Evolutionary conservation across 2,888 invertebrate genomes (phyloP).

Genomic region (Cerceris rybyensis): DNA sequence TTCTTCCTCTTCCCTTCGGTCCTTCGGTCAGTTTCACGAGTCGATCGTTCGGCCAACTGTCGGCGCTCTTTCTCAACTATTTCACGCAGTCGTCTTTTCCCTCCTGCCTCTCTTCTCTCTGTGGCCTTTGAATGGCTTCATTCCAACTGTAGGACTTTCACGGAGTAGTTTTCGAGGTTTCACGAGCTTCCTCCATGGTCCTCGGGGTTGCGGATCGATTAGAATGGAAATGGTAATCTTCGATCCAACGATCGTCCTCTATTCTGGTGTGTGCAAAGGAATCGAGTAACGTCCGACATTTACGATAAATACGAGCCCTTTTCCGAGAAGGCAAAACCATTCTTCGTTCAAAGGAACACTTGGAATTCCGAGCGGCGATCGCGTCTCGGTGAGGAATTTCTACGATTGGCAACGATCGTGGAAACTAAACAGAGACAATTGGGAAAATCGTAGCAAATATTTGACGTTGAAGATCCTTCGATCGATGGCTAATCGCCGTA

Average conservation of each 20-base stretch:
- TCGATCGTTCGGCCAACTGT: constrained; percentile 2
- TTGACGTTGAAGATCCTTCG: too few species aligned
- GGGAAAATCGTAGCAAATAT: too few species aligned
- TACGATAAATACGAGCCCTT: too few species aligned
- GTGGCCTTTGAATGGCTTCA: constrained; percentile 4
- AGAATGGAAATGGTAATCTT: neutral
- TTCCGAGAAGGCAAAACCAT: too few species aligned
- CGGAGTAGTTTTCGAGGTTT: neutral
- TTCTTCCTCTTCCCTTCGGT: neutral
- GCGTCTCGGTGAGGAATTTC: too few species aligned
- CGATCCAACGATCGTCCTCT: neutral
- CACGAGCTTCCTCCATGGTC: neutral
- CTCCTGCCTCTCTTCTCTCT: neutral
- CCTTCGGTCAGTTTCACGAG: neutral
- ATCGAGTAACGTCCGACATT: too few species aligned
- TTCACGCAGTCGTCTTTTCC: neutral
- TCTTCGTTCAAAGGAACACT: too few species aligned
- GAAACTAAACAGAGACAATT: too few species aligned
- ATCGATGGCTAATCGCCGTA: too few species aligned
- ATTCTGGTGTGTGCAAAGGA: too few species aligned
- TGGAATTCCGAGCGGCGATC: too few species aligned
- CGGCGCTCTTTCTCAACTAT: neutral
- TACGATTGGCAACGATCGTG: too few species aligned
- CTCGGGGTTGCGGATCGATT: neutral
- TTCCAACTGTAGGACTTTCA: constrained; percentile 16